These are phyloP conservation scores for Acanthosepion esculentum DNA, from an alignment of 2,888 invertebrate genomes.

Conservation along the genomic window DNA sequence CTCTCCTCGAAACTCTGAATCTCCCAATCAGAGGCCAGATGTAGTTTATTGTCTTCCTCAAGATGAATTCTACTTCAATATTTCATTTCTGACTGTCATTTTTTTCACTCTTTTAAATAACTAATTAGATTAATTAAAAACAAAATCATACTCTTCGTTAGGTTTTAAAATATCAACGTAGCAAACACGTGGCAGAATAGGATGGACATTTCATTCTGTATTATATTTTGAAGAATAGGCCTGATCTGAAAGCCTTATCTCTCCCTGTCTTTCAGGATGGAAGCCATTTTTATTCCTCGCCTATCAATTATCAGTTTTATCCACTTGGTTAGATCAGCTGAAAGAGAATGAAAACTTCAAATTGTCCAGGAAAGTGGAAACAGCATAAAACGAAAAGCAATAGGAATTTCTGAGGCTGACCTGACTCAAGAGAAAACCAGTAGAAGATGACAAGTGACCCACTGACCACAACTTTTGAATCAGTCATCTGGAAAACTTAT, in stretches of 20 bases:
- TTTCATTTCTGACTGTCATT: too few species aligned
- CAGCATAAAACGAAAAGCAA: neutral
- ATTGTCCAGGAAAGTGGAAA: neutral
- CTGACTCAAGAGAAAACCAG: neutral
- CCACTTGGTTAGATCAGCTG: neutral
- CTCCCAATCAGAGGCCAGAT: too few species aligned
- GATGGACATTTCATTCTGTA: too few species aligned
- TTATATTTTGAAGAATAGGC: neutral
- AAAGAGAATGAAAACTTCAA: neutral
- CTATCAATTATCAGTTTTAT: slow-evolving; percentile 7
- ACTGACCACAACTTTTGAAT: neutral
- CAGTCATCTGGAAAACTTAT: neutral
- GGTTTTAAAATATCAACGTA: too few species aligned
- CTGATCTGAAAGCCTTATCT: neutral
- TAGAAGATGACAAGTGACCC: neutral
- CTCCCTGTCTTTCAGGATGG: neutral
- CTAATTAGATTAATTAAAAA: too few species aligned
- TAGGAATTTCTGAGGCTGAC: neutral
- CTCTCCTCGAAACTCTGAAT: too few species aligned
- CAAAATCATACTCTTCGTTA: too few species aligned
- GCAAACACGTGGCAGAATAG: too few species aligned
- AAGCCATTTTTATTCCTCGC: neutral
- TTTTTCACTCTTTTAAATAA: too few species aligned
- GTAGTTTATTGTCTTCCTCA: too few species aligned
- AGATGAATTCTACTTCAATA: too few species aligned